Base-by-base conservation (phyloP, 2,113 vertebrate genomes). In the Stegastes partitus region DNA sequence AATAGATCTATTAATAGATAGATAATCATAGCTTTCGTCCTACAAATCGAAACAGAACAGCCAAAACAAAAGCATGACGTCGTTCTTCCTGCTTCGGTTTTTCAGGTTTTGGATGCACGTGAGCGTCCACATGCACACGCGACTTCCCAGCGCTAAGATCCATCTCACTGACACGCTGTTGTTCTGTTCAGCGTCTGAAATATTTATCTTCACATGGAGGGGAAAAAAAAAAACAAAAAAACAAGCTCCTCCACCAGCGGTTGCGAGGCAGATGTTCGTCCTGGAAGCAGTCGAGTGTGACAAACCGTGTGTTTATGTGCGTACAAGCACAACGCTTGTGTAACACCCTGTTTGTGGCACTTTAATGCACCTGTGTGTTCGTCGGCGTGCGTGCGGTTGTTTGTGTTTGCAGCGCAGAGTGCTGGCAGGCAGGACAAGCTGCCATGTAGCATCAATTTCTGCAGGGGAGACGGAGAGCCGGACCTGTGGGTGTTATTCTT, bases 121-220 rank as follows among this genome's bases (percentile, higher is more conserved):
- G 63, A 66, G 26, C 65, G 0, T 31, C 54, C 58, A 70, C 58
- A 65, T 57, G 56, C 67, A 42, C 71, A 62, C 76, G n/a, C 11
- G 34, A 54, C 50, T 61, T 37, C 1, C 50, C 21, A 49, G 19
- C 31, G 10, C 31, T 34, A 8, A 34, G 12, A 65, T 50, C 66
- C 66, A 50, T 68, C 61, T 76, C 49, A 0, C 78, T 4, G 73
- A 69, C 54, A 39, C 14, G 69, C 14, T 37, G 31, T 45, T 18
- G 15, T 18, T 67, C 64, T 34, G 57, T 21, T 11, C 4, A 1
- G 15, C 22, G 4, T 25, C 47, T 80, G 31, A 78, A 86, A 79
- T 82, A 83, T 83, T 79, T 50, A 86, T 80, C 47, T 49, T 9
- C 57, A 19, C 12, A 2, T 50, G 21, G 72, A 26, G 31, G n/a